Percentiles rank a stretch among this genome's conserved stretches.
Conservation (phyloP, 2,113 vertebrate species). For the Notechis scutatus region DNA sequence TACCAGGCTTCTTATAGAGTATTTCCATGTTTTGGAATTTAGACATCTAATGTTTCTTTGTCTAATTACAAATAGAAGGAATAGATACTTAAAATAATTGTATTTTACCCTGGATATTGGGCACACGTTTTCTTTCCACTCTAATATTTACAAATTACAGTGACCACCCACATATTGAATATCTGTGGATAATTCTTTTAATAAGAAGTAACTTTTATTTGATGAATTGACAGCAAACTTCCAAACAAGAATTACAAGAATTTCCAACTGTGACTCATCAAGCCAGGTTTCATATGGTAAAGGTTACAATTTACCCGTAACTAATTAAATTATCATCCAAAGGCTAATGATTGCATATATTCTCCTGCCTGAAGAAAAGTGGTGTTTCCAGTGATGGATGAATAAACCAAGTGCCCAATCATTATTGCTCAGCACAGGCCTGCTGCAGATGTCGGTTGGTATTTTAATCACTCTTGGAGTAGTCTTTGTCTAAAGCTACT, state of each 20-base stretch:
- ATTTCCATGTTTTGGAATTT: conserved; percentile 56
- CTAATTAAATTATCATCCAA: background rate
- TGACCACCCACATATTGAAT: conserved; percentile 1
- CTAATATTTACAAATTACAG: background rate
- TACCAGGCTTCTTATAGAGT: conserved; percentile 27
- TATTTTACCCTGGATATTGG: conserved; percentile 4
- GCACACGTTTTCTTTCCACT: background rate
- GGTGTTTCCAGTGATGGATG: background rate
- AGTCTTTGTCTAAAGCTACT: background rate
- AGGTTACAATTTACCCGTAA: background rate
- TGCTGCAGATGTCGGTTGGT: background rate
- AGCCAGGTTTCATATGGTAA: background rate
- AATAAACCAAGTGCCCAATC: background rate
- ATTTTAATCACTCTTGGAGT: background rate
- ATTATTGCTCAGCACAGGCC: background rate
- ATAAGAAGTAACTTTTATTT: background rate
- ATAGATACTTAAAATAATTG: background rate
- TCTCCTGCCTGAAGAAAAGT: background rate
- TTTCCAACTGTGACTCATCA: background rate
- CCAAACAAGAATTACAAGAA: conserved; percentile 9
- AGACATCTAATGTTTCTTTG: conserved; percentile 49
- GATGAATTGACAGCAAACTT: background rate
- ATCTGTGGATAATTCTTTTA: background rate
- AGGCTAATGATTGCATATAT: background rate
- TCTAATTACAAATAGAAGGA: conserved; percentile 50